Conservation (phyloP, 2,113 vertebrate genomes). For the Hippoglossus stenolepis region DNA sequence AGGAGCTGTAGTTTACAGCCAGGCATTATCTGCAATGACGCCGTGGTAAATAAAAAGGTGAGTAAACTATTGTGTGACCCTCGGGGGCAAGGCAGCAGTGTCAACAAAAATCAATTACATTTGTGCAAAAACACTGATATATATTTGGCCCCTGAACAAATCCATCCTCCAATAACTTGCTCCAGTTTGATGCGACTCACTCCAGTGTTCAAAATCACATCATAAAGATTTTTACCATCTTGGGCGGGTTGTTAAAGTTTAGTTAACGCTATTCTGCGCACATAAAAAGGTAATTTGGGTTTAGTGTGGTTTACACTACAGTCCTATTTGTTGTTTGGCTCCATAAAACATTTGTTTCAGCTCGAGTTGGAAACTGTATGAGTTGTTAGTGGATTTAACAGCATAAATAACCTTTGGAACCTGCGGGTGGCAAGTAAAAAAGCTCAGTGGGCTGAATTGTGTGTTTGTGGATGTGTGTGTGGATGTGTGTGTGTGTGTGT, state of each 20-base stretch:
- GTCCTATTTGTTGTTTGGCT: conserved; percentile 19
- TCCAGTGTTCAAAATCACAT: conserved; percentile 36
- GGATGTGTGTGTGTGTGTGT: conserved; percentile 2
- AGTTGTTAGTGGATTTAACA: conserved; percentile 21
- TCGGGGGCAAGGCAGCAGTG: conserved; percentile 39
- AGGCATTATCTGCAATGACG: conserved; percentile 49
- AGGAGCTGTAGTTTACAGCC: conserved; percentile 50
- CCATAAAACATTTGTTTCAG: conserved; percentile 42
- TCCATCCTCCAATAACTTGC: conserved; percentile 24
- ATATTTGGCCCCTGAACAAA: conserved; percentile 37
- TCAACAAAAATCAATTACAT: conserved; percentile 65
- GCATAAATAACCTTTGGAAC: conserved; percentile 29
- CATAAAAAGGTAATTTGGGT: conserved; percentile 49
- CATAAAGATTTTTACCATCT: conserved; percentile 62
- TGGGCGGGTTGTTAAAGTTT: conserved; percentile 56
- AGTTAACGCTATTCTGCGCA: conserved; percentile 54
- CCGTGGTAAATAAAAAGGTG: conserved; percentile 58
- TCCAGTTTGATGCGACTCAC: conserved; percentile 15
- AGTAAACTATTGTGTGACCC: conserved; percentile 48
- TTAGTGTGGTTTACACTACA: conserved; percentile 37
- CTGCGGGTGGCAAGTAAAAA: conserved; percentile 29
- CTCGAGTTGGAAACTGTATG: conserved; percentile 4
- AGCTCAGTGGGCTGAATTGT: conserved; percentile 20
- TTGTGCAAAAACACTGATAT: conserved; percentile 36
- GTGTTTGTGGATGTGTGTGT: conserved; percentile 6